Evolutionary conservation across 1,140 invertebrate genomes (phyloP), one percentile per base, ranked within the genome.

Genomic region (Kradibia gibbosae): DNA sequence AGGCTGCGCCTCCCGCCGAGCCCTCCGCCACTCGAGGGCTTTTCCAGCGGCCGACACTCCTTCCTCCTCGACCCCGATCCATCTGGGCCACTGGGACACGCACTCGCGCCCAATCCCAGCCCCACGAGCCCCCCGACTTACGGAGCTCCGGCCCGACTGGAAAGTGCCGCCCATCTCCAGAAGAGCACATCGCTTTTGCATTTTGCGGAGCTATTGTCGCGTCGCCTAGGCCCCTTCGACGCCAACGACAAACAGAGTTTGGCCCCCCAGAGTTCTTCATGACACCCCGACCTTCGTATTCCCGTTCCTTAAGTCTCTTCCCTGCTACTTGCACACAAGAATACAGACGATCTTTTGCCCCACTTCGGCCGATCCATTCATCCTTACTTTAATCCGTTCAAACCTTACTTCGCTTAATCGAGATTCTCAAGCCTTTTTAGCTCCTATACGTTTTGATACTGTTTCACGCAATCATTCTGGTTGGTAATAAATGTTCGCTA

Each of bases 41-140:
- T 71, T 48, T 73, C 60, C 42, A 31, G n/a, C 28, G 22, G 25
- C n/a, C 36, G 39, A 10, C 10, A 57, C 15, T 62, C 17, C 65
- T 53, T 31, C 62, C n/a, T 72, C 36, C 5, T 50, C 70, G 22
- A 3, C 8, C 72, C 2, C 48, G 72, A 8, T 3, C 62, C 73
- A 81, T 81, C 60, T 81, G 80, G 80, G 80, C 80, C 65, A 81
- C 34, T 81, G 80, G 80, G 80, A 36, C 70, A 42, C 48, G 42
- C 34, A 81, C 55, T 65, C 48, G 55, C 57, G 22, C 15, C 0
- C 25, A 81, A 81, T 42, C 15, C 34, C 55, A 71, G 53, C 73
- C 42, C 55, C 57, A 71, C 73, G 80, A 76, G 75, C 42, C 42
- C 34, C 34, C 31, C 76, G 73, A 77, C 70, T 81, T 81, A 76